These are phyloP conservation scores for Camelus bactrianus DNA, from an alignment of 2,113 vertebrate species.

Conservation along the genomic window DNA sequence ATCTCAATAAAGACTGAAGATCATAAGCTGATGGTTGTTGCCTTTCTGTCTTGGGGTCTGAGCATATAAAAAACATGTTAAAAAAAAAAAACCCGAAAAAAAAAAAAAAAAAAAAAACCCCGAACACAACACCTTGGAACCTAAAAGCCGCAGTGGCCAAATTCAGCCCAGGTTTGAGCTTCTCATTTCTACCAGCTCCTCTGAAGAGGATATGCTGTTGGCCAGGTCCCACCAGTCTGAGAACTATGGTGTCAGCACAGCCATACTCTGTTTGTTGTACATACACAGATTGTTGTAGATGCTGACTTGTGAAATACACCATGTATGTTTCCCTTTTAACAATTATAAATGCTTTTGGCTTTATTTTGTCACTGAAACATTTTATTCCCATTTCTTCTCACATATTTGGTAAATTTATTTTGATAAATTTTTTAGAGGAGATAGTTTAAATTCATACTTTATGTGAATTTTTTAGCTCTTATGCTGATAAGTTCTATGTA, in stretches of 20 bases:
- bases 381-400: not conserved
- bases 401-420: constrained; percentile 26
- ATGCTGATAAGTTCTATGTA: not conserved
- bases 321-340: not conserved
- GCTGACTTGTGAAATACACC: rapidly evolving
- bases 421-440: constrained; percentile 14
- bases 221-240: rapidly evolving
- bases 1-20: not conserved
- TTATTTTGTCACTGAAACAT: not conserved
- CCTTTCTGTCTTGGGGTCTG: not conserved
- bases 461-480: constrained; percentile 45
- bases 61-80: not conserved
- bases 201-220: too few relatives aligned
- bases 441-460: constrained; percentile 2
- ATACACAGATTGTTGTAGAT: rapidly evolving
- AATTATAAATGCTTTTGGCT: not conserved
- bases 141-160: not conserved
- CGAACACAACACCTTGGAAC: not conserved
- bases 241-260: not conserved
- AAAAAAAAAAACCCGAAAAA: not conserved
- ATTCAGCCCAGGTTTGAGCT: not conserved
- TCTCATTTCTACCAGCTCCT: not conserved
- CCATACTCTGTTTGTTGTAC: too few relatives aligned
- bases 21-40: not conserved
- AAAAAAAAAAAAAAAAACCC: not conserved